Evolutionary conservation across 2,888 invertebrate genomes (phyloP).

Genomic region (Monochamus alternatus): DNA sequence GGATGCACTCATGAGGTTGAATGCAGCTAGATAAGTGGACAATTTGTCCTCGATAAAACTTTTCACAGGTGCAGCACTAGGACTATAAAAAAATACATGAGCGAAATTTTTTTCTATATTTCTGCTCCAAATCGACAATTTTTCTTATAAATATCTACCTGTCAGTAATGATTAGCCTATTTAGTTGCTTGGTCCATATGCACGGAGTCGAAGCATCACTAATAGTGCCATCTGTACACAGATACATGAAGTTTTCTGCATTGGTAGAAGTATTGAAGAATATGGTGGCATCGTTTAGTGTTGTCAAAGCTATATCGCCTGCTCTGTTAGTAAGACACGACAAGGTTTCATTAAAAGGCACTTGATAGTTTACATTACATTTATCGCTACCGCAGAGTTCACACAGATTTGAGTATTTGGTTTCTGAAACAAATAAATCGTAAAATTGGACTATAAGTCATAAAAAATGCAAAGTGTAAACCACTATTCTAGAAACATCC

Average conservation of each 20-base stretch:
- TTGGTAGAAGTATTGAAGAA: slow-evolving; percentile 58
- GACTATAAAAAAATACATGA: slow-evolving; percentile 20
- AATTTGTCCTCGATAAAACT: slow-evolving; percentile 41
- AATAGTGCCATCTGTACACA: slow-evolving; percentile 65
- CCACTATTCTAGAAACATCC: too few relatives aligned
- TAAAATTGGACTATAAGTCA: too few relatives aligned
- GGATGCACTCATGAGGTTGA: not conserved
- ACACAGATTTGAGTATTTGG: slow-evolving; percentile 59
- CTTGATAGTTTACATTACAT: slow-evolving; percentile 52
- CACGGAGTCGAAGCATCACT: slow-evolving; percentile 70
- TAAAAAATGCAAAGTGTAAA: too few relatives aligned
- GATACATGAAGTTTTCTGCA: slow-evolving; percentile 57
- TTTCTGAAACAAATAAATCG: slow-evolving; percentile 47
- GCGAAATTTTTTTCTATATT: too few relatives aligned
- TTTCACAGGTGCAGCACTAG: slow-evolving; percentile 29
- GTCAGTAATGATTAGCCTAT: slow-evolving; percentile 74
- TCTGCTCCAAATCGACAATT: not conserved
- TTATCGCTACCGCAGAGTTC: slow-evolving; percentile 58
- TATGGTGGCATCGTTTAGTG: slow-evolving; percentile 65
- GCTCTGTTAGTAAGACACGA: slow-evolving; percentile 69
- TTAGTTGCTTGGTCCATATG: slow-evolving; percentile 77
- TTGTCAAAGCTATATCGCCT: slow-evolving; percentile 76
- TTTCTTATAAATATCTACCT: slow-evolving; percentile 67
- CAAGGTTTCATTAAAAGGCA: slow-evolving; percentile 56
- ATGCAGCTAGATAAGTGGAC: slow-evolving; percentile 30